Evolutionary conservation across 2,797 vertebrate species (phyloP), one percentile per base, ranked within the genome.

Genomic region (Pempheris klunzingeri): DNA sequence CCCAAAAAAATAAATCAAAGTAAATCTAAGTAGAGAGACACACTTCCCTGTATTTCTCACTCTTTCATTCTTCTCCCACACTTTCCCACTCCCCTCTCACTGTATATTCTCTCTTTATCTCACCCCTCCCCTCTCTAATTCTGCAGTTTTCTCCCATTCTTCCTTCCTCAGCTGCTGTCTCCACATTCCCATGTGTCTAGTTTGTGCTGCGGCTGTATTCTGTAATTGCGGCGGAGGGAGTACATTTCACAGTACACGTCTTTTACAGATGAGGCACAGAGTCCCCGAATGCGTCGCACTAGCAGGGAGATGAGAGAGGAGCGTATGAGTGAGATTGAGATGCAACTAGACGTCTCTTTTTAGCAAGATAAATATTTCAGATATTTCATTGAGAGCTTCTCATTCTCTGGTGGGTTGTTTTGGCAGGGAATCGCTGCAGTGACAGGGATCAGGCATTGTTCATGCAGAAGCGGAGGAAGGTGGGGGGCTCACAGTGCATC

Each of bases 181-280:
- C 81, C 17, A 1, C 41, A 36, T 72, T 81, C 88, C 91, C 83
- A 30, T 0, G 62, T 67, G 83, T 85, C 84, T 89, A 85, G 83
- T 92, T 91, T 85, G 74, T 71, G 79, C 66, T 71, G 69, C 9
- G 46, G 65, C 74, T 70, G 65, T 77, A 38, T 84, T 79, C 74
- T 71, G 65, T 88, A 85, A 92, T 88, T 79, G 78, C 65, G 55
- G 67, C 84, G 38, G 49, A 63, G 83, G 85, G 87, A 83, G 79
- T 59, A 24, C 32, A 70, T 86, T 82, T 92, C 72, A 73, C 64
- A 74, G 66, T 58, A 24, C 26, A 22, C 36, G 1, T 75, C 79
- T 90, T 80, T 78, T 52, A 85, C 61, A 74, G 80, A 90, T 83
- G 74, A 90, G 52, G 53, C 74, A 26, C 50, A 3, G 0, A 32